phyloP scores from a whole-genome alignment of 2,888 invertebrate species.

The Dolichopus griseipennis region DNA sequence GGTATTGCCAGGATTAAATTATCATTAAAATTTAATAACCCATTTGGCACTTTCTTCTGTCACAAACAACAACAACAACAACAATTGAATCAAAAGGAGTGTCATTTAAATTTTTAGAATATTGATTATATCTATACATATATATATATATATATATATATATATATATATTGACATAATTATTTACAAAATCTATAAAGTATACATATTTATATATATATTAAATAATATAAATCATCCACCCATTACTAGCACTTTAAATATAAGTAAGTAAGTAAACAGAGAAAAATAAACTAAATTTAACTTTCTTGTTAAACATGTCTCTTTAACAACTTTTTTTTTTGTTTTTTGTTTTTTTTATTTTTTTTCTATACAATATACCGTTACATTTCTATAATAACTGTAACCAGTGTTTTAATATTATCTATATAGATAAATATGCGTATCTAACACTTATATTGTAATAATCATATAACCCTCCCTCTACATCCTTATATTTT shows the following conservation, averaged over 20 bases:
- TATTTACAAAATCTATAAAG: no score
- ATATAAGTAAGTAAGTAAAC: no score
- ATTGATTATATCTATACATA: no score
- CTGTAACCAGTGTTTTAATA: no score
- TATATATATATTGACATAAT: neutral
- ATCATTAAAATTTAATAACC: neutral
- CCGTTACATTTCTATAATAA: no score
- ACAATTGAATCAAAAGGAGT: neutral
- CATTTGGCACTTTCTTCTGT: neutral
- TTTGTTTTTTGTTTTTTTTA: no score
- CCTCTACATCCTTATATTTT: no score
- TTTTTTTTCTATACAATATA: no score
- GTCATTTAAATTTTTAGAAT: no score
- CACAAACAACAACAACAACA: neutral
- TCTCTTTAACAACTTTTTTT: neutral
- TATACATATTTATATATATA: neutral
- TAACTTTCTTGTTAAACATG: slow-evolving; percentile 4
- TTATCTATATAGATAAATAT: no score
- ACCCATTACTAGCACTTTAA: slow-evolving; percentile 3
- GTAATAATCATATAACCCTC: no score
- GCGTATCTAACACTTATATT: no score
- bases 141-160: neutral
- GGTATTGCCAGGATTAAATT: neutral
- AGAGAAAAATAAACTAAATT: neutral
- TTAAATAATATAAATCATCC: neutral